Conservation (phyloP, 2,113 vertebrate genomes). For the Solenodon paradoxus region DNA sequence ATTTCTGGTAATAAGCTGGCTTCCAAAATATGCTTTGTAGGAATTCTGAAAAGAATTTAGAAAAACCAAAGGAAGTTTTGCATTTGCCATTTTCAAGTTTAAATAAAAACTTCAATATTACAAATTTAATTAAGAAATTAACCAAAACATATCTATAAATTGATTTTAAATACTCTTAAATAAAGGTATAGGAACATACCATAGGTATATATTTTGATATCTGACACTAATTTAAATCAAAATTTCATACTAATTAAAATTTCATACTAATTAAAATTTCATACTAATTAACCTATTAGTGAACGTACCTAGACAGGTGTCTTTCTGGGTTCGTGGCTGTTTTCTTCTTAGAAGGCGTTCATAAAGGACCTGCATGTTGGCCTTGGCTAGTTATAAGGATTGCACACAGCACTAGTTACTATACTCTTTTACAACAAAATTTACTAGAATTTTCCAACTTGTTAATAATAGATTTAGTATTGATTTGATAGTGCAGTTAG, state of each 20-base stretch:
- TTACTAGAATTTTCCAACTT: constrained; percentile 83
- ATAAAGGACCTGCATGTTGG: constrained; percentile 99
- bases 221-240: constrained; percentile 54
- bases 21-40: constrained; percentile 39
- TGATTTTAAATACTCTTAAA: constrained; percentile 40
- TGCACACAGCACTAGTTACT: constrained; percentile 95
- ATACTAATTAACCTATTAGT: constrained; percentile 76
- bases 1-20: neutral
- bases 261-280: constrained; percentile 62
- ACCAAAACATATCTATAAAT: neutral
- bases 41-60: constrained; percentile 13
- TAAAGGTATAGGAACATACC: constrained; percentile 18
- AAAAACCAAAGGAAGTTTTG: constrained; percentile 20
- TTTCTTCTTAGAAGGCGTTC: constrained; percentile 99
- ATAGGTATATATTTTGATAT: constrained; percentile 46
- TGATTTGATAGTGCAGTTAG: constrained; percentile 79
- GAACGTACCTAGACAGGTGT: constrained; percentile 97
- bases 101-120: constrained; percentile 43
- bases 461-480: constrained; percentile 82
- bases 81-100: constrained; percentile 11
- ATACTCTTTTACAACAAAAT: constrained; percentile 85
- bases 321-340: constrained; percentile 93
- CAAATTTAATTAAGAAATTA: constrained; percentile 45
- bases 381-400: constrained; percentile 98
- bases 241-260: constrained; percentile 63